Percentiles rank a stretch among this genome's conserved stretches.
These are phyloP conservation scores for Cheilosia scutellata DNA, from an alignment of 2,888 invertebrate genomes.

Conservation along the genomic window DNA sequence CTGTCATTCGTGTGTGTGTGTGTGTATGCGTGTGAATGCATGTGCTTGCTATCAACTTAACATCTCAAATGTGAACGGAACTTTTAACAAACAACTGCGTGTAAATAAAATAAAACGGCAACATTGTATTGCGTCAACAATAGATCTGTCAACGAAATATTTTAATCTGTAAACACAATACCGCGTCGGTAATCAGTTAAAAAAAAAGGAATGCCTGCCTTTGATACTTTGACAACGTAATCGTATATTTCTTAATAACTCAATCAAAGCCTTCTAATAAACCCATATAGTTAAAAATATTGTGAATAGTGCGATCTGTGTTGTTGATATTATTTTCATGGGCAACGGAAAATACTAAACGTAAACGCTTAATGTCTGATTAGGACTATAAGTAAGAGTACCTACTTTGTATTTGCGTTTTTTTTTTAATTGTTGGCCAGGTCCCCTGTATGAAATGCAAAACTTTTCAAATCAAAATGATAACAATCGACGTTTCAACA, in stretches of 20 bases:
- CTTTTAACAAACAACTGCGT: conserved; percentile 28
- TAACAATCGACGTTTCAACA: conserved; percentile 68
- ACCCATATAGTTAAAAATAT: no score
- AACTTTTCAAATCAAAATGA: conserved; percentile 74
- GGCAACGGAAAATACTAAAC: no score
- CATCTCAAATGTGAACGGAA: conserved; percentile 26
- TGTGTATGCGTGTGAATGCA: conserved; percentile 11
- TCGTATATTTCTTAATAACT: no score
- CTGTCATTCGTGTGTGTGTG: neutral
- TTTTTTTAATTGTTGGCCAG: conserved; percentile 4
- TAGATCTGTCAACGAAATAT: conserved; percentile 19
- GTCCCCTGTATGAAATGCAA: conserved; percentile 70
- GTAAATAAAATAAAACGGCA: conserved; percentile 16
- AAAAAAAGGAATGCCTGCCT: neutral
- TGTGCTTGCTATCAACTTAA: conserved; percentile 5
- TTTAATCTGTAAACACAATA: conserved; percentile 11
- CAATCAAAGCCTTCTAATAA: no score
- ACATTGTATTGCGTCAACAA: conserved; percentile 21
- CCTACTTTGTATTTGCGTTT: neutral
- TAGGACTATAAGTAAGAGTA: no score
- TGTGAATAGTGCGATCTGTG: no score
- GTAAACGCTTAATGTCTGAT: no score
- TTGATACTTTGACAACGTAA: no score
- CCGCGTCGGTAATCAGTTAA: neutral
- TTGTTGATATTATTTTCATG: no score